These are phyloP conservation scores for Borostomias antarcticus DNA, from an alignment of 2,797 vertebrate species.

Conservation along the genomic window DNA sequence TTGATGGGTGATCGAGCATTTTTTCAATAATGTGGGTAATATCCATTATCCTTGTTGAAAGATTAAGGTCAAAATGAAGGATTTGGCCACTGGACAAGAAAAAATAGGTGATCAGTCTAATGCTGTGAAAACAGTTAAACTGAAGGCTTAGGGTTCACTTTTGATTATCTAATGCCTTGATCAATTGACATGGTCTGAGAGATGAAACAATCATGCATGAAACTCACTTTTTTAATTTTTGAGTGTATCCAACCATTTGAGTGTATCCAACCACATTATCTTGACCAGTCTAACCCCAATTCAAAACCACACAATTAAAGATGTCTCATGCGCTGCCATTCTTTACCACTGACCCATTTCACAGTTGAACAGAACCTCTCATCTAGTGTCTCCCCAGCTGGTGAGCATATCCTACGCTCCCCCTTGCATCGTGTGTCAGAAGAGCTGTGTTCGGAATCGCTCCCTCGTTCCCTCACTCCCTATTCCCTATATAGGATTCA, in stretches of 20 bases:
- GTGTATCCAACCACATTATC: no score
- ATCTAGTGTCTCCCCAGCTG: not conserved
- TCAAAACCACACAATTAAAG: no score
- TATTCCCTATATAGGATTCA: no score
- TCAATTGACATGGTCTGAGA: no score
- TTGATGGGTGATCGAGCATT: slow-evolving; percentile 2
- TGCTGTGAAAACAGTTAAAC: not conserved
- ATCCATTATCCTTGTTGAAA: not conserved
- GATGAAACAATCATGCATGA: no score
- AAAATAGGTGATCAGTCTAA: slow-evolving; percentile 3
- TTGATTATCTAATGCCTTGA: no score
- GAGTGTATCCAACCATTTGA: no score
- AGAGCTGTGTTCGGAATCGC: no score
- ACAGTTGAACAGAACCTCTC: not conserved
- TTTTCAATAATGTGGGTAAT: slow-evolving; percentile 6
- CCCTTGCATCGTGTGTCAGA: not conserved
- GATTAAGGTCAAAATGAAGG: not conserved
- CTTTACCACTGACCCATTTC: not conserved
- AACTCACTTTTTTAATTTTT: no score
- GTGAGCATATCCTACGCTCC: not conserved
- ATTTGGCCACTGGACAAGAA: not conserved
- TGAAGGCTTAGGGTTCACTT: no score
- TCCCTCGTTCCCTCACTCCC: no score
- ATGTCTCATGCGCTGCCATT: not conserved
- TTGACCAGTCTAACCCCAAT: no score